A percentile compares a stretch with the other conserved stretches of the same genome.
Conservation (phyloP, 1,140 invertebrate genomes). For the Idris sp. region DNA sequence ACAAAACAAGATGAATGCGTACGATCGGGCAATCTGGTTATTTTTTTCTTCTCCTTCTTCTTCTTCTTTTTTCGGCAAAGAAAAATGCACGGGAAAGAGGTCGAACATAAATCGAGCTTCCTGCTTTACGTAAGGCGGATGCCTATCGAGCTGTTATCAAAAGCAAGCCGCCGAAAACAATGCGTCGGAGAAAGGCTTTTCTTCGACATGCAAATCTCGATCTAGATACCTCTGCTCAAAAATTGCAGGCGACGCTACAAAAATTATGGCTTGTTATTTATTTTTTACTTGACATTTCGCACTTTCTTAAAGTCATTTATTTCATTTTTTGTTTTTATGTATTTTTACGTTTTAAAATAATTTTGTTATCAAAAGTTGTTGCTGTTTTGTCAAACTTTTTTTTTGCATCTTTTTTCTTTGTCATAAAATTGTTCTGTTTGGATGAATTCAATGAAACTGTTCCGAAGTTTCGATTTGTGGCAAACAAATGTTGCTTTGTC, state of each 20-base stretch:
- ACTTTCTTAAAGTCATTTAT: too few species aligned
- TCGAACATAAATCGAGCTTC: conserved; percentile 42
- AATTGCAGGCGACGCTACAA: conserved; percentile 35
- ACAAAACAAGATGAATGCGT: conserved; percentile 13
- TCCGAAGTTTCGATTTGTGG: too few species aligned
- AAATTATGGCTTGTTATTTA: conserved; percentile 52
- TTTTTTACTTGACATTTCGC: too few species aligned
- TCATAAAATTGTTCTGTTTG: too few species aligned
- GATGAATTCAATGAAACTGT: too few species aligned
- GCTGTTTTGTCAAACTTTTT: too few species aligned
- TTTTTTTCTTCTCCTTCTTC: too few species aligned
- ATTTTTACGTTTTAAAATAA: too few species aligned
- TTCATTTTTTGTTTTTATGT: too few species aligned
- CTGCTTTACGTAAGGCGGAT: conserved; percentile 44
- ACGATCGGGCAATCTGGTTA: conserved; percentile 14
- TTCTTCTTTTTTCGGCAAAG: conserved; percentile 36
- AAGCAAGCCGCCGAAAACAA: conserved; percentile 48
- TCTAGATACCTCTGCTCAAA: conserved; percentile 30
- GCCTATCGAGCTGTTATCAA: conserved; percentile 45
- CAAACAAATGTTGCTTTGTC: too few species aligned
- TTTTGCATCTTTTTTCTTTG: too few species aligned
- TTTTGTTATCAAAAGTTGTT: too few species aligned
- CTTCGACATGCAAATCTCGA: conserved; percentile 45
- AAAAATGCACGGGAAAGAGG: conserved; percentile 49
- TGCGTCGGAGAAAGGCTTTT: conserved; percentile 49